Conservation (phyloP, 2,888 invertebrate genomes). For the Orthosia gracilis region DNA sequence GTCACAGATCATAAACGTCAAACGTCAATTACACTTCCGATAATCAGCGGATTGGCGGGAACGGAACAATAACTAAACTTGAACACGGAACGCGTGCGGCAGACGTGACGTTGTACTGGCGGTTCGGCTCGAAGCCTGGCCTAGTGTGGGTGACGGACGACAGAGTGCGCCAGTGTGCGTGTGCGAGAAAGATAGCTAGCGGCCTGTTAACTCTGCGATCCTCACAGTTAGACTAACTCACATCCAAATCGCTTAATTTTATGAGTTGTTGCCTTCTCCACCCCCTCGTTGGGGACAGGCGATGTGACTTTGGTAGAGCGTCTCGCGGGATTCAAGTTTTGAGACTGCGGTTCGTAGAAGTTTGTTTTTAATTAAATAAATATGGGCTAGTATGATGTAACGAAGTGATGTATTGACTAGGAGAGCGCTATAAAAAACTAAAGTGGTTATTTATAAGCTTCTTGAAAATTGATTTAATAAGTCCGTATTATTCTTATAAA, state of each 20-base stretch:
- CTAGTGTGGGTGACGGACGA: conserved; percentile 57
- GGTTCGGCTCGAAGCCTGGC: conserved; percentile 49
- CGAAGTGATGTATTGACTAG: background rate
- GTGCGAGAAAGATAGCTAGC: conserved; percentile 83
- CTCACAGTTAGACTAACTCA: conserved; percentile 91
- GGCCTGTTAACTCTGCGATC: conserved; percentile 89
- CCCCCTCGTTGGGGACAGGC: conserved; percentile 83
- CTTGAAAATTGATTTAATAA: background rate
- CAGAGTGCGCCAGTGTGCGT: conserved; percentile 72
- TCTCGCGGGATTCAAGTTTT: conserved; percentile 48
- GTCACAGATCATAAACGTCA: conserved; percentile 68
- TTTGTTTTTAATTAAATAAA: conserved; percentile 39
- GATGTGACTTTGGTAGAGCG: conserved; percentile 80
- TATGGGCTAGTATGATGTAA: conserved; percentile 3
- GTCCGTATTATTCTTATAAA: background rate
- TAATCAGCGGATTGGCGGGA: conserved; percentile 67
- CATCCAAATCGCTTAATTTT: conserved; percentile 92
- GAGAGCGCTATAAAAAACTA: background rate
- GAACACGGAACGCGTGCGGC: conserved; percentile 62
- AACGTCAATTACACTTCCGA: conserved; percentile 71
- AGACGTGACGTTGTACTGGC: conserved; percentile 68
- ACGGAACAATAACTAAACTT: conserved; percentile 52
- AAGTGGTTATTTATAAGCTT: background rate
- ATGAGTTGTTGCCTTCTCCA: conserved; percentile 92
- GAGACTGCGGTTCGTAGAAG: conserved; percentile 23